Percentiles rank a stretch among this genome's conserved stretches.
These are phyloP conservation scores for Henicopernis longicauda DNA, from an alignment of 2,113 vertebrate species.

Conservation along the genomic window DNA sequence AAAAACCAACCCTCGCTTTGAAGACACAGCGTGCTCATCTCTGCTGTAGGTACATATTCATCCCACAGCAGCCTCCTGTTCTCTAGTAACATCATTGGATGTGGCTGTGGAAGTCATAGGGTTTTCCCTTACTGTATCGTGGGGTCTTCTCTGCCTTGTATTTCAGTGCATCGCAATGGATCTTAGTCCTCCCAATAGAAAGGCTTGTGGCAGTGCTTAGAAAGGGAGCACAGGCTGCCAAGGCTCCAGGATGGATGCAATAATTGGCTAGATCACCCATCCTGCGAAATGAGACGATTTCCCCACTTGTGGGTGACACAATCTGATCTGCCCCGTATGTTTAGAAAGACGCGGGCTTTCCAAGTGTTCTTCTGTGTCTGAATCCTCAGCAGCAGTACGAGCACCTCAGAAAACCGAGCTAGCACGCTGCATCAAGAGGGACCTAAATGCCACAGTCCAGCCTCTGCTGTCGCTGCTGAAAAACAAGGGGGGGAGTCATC, in stretches of 20 bases:
- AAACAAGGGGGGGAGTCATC: not conserved
- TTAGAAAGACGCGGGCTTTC: constrained; percentile 25
- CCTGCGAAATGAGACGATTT: not conserved
- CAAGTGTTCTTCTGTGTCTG: not conserved
- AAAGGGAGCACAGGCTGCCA: not conserved
- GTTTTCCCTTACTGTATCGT: not conserved
- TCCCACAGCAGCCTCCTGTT: rapidly evolving
- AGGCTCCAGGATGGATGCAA: not conserved
- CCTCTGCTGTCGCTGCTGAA: not conserved
- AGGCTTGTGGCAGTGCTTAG: not conserved
- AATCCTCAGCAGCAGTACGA: not conserved
- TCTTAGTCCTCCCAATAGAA: not conserved
- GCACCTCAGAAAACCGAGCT: rapidly evolving
- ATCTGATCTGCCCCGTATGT: not conserved
- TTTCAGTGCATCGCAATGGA: rapidly evolving
- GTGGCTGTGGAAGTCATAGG: not conserved
- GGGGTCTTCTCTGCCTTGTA: not conserved
- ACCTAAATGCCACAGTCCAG: not conserved
- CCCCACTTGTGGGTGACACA: constrained; percentile 9
- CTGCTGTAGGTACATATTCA: not conserved
- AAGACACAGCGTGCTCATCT: rapidly evolving
- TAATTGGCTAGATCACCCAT: not conserved
- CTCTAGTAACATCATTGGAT: rapidly evolving
- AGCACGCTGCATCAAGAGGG: rapidly evolving
- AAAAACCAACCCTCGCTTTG: not conserved